Base-by-base conservation (phyloP, 2,888 invertebrate species). In the Pelosia muscerda region DNA sequence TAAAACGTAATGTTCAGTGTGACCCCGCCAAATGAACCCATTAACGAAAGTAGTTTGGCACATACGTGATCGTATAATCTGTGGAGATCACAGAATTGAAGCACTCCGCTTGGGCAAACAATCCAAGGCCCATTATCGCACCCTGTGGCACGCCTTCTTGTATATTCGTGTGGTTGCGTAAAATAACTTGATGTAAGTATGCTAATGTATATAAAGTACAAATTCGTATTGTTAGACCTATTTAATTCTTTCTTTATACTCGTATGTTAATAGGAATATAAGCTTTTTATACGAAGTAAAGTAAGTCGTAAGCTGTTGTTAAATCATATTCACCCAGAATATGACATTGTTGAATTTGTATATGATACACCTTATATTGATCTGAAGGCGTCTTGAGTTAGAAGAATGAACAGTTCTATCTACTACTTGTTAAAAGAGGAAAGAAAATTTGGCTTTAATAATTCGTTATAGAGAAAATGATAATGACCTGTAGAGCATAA, bases 1-100 rank as follows among this genome's bases (percentile, higher is more conserved):
- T 84, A 84, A 84, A 84, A 79, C 59, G 69, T 69, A 83, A 84
- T 73, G 78, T 61, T 66, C 69, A 66, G 68, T 75, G 75, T 62
- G 70, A 77, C 72, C 75, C 76, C 58, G 64, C 73, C 64, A 73
- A 76, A 77, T 78, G 69, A 53, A 64, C 60, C 69, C 69, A 79
- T 84, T 83, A 81, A 76, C 65, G 70, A 72, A 57, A 63, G 61
- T 71, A 76, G 65, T 54, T 61, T 63, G 68, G 71, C 72, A 69
- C 62, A 57, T 63, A 34, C 70, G 59, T 38, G 60, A 61, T 66
- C 64, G 67, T 68, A 67, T 74, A 79, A 78, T 72, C 78, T 74
- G 65, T 66, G 42, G 63, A 74, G 67, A 74, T 68, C 74, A 69
- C 63, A 74, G 66, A 64, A 75, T 74, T 69, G 69, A 72, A 78